These are phyloP conservation scores for Sebastes variabilis DNA, from an alignment of 2,797 vertebrate genomes.

Conservation along the genomic window DNA sequence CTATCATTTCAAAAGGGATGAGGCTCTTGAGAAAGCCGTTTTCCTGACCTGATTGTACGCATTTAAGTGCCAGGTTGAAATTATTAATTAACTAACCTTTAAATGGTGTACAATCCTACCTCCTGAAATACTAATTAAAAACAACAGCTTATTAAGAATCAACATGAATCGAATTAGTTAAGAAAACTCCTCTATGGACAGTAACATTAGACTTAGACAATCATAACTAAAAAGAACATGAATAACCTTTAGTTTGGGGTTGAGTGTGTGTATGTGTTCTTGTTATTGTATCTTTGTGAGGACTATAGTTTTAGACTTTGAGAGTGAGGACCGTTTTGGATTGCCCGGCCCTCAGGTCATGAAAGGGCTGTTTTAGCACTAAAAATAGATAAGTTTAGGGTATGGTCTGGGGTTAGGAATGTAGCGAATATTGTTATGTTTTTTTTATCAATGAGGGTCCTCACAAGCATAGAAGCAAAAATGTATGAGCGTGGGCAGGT, in stretches of 20 bases:
- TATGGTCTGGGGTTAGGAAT: neutral
- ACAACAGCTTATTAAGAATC: neutral
- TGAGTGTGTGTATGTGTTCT: neutral
- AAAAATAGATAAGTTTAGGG: neutral
- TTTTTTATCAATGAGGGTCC: neutral
- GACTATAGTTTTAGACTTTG: neutral
- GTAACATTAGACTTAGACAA: neutral
- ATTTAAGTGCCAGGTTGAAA: neutral
- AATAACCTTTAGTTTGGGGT: neutral
- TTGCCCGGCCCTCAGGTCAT: rapidly evolving
- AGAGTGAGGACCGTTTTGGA: neutral
- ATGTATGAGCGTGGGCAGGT: neutral
- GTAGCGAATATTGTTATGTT: neutral
- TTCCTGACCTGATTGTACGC: neutral
- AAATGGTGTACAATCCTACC: too few species aligned
- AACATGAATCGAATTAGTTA: neutral
- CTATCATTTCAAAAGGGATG: neutral
- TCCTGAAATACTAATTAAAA: neutral
- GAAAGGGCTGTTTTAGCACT: neutral
- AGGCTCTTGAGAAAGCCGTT: neutral
- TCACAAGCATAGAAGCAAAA: neutral
- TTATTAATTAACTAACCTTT: neutral
- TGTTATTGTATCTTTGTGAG: neutral
- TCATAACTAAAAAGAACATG: neutral
- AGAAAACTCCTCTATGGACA: neutral